These are phyloP conservation scores for Stigmatopora argus DNA, from an alignment of 2,113 vertebrate species.

Conservation along the genomic window DNA sequence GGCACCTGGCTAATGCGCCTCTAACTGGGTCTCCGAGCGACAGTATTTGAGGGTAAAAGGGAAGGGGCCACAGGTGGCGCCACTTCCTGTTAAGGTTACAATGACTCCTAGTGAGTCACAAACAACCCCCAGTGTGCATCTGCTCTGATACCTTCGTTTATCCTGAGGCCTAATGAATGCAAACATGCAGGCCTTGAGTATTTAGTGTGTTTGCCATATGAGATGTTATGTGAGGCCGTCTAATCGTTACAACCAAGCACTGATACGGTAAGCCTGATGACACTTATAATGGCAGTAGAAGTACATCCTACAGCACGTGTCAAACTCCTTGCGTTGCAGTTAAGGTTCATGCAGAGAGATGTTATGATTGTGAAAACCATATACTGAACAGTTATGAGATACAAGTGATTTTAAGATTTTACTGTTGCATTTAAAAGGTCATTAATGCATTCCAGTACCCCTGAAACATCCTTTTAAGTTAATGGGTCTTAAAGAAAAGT, in stretches of 20 bases:
- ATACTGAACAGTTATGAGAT: no score
- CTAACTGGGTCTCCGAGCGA: conserved; percentile 43
- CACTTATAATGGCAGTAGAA: neutral
- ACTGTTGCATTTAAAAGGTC: no score
- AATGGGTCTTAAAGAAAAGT: no score
- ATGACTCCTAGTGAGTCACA: conserved; percentile 58
- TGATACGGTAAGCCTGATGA: neutral
- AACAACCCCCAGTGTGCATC: conserved; percentile 57
- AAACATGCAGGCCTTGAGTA: conserved; percentile 45
- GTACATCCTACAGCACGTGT: neutral
- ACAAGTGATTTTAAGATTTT: no score
- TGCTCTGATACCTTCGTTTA: conserved; percentile 56
- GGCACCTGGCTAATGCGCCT: conserved; percentile 32
- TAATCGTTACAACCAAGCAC: conserved; percentile 24
- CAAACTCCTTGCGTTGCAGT: neutral
- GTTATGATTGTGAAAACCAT: no score
- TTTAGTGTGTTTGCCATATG: conserved; percentile 17
- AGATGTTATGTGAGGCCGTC: conserved; percentile 22
- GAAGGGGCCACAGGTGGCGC: conserved; percentile 63
- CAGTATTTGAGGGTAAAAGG: conserved; percentile 53
- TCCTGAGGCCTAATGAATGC: conserved; percentile 60
- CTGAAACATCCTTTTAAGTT: no score
- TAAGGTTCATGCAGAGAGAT: neutral
- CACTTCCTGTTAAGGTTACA: conserved; percentile 66
- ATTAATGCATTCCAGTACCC: no score